Percentiles rank a stretch among this genome's conserved stretches.
phyloP scores from a whole-genome alignment of 2,113 vertebrate genomes.

The pig (Sus scrofa) region DNA sequence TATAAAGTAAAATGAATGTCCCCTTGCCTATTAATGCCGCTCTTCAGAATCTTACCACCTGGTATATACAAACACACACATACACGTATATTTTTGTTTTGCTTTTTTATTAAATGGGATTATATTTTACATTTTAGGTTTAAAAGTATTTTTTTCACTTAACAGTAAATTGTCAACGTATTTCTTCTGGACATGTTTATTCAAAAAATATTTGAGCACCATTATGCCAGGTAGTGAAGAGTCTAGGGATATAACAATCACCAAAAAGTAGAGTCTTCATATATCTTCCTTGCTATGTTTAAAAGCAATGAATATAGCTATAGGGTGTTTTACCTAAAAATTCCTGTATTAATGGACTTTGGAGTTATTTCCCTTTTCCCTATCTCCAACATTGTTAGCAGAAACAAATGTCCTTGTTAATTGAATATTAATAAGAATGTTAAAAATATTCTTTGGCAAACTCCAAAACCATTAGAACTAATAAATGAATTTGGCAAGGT shows the following conservation, averaged over 20 bases:
- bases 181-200: background rate
- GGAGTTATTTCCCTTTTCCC: background rate
- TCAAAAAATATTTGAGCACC: background rate
- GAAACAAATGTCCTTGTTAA: background rate
- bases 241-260: background rate
- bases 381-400: background rate
- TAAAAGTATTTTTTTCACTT: background rate
- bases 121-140: background rate
- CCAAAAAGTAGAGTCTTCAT: background rate
- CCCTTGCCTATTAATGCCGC: background rate
- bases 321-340: background rate
- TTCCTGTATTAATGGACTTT: background rate
- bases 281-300: background rate
- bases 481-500: background rate
- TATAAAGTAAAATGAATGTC: background rate
- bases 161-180: background rate
- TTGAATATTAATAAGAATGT: background rate
- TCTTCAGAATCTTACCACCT: background rate
- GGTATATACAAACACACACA: background rate
- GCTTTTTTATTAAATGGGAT: background rate
- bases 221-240: background rate
- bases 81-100: background rate
- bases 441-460: background rate
- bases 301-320: background rate
- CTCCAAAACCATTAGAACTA: background rate